Evolutionary conservation across 2,113 vertebrate species (phyloP), one percentile per base, ranked within the genome.

Genomic region (Pachycephala philippinensis): DNA sequence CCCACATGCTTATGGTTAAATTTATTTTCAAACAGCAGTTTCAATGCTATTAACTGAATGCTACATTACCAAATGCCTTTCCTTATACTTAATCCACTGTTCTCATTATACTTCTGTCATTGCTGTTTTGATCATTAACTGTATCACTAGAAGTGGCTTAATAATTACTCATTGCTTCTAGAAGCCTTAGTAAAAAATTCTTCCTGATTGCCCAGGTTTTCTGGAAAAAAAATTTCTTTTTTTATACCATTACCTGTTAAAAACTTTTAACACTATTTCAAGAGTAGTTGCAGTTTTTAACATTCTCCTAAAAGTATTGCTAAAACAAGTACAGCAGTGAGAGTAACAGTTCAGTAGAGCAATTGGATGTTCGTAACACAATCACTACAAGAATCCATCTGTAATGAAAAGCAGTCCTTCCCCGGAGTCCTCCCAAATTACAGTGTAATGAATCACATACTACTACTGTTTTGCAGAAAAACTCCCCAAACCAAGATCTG

Each of bases 111-210:
- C 37, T 56, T 89, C 50, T 81, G n/a, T 61, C 64, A 83, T 68
- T 64, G n/a, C 59, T 79, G 94, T 96, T 97, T 95, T 97, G 95
- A 92, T 95, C 89, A 63, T 93, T 96, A 95, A 92, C 96, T 95
- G 79, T 94, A 91, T 94, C 87, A 94, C 91, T 87, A 83, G 65
- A 86, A 66, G 60, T 31, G 33, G 74, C 40, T 97, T 97, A 94
- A 97, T 94, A 85, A 95, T 92, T 95, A 90, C 11, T 87, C 69
- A 71, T 44, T 89, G 42, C 70, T 96, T 91, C 84, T 91, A 56
- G 59, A 90, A 83, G 50, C 28, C 52, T 81, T 70, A 57, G 45
- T 28, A 83, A 52, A 64, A 92, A 66, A 63, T n/a, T 65, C 24
- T 68, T 91, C 59, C 59, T 63, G 77, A 57, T 69, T 84, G 22